Evolutionary conservation across 1,140 invertebrate genomes (phyloP), one percentile per base, ranked within the genome.

Genomic region (Ceratina calcarata): DNA sequence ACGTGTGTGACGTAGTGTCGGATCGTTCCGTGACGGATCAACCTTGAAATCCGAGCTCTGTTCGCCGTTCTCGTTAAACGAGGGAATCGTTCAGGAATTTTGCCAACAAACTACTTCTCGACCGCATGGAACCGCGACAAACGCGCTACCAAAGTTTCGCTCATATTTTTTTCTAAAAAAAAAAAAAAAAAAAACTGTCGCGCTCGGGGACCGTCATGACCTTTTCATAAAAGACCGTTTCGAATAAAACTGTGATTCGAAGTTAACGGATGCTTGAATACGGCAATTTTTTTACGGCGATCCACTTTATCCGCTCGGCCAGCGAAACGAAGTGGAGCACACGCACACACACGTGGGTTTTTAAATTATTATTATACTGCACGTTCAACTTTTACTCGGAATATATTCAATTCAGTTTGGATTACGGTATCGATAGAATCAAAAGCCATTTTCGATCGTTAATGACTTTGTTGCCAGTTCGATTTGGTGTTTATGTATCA

Each of bases 1-100:
- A 64, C 32, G 32, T 72, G 76, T 78, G n/a, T 49, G 27, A 32
- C 16, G 18, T 57, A 2, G 60, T 72, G 66, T 77, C 15, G 67
- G 49, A 37, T 64, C 68, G 76, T 78, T 71, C 27, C 76, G 76
- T 62, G 68, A 78, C 76, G 3, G 49, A 55, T 78, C 57, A 37
- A 71, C 68, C 76, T 78, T 78, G 76, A 78, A 71, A 78, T 15
- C 68, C 0, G 24, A 2, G 20, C 15, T 18, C 16, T 16, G 67
- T 68, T 68, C 22, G 22, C 16, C 24, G 51, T 27, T 22, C 12
- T 18, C 51, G 15, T 12, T 32, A 16, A 61, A 61, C 53, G 37
- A 32, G 55, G 22, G 13, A 51, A 51, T 77, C 66, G 66, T 49
- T 61, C 24, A n/a, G 58, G 60, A 64, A 78, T 78, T 71, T 64